Base-by-base conservation (phyloP, 2,113 vertebrate species). In the Empidonax traillii region DNA sequence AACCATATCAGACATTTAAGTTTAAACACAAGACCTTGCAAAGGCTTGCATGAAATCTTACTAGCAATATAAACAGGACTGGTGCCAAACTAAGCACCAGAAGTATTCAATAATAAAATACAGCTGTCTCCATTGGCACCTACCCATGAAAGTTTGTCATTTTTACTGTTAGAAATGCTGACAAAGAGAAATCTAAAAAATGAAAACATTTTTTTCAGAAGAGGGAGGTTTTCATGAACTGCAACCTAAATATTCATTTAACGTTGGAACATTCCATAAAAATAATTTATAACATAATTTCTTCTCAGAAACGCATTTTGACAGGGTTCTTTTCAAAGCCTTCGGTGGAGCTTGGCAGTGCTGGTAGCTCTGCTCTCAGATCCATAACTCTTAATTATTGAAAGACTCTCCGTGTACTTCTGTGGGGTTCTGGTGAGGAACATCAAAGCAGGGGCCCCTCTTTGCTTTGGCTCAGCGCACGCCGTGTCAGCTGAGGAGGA, bases 31-130 rank as follows among this genome's bases (percentile, higher is more conserved):
- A 96, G 95, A 88, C 97, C 95, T 97, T 73, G 93, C 96, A 81
- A 98, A 96, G 97, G 79, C 96, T 93, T 89, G 96, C 97, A 96
- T 96, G 97, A 97, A 98, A 96, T 95, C 98, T 97, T 93, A 86
- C 96, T 85, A 95, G 97, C 97, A 98, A 78, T 93, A 97, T 96
- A 98, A 97, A 98, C 97, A 97, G 97, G 96, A 76, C 37, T 25
- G 84, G 94, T 92, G 98, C 98, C 98, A 98, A 97, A 93, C 96
- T 96, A 97, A 92, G 97, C 98, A 96, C 97, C 97, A 98, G 98
- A 97, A 98, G 96, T 93, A 96, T 97, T 98, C 97, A 93, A 93
- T 98, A 98, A 98, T 98, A 97, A 98, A 98, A 97, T 97, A 96
- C 98, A 98, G 98, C 98, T 98, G 98, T 96, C 93, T 96, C 83